These are phyloP conservation scores for Caenorhabditis zanzibari DNA, from an alignment of 2,888 invertebrate species.

Conservation along the genomic window DNA sequence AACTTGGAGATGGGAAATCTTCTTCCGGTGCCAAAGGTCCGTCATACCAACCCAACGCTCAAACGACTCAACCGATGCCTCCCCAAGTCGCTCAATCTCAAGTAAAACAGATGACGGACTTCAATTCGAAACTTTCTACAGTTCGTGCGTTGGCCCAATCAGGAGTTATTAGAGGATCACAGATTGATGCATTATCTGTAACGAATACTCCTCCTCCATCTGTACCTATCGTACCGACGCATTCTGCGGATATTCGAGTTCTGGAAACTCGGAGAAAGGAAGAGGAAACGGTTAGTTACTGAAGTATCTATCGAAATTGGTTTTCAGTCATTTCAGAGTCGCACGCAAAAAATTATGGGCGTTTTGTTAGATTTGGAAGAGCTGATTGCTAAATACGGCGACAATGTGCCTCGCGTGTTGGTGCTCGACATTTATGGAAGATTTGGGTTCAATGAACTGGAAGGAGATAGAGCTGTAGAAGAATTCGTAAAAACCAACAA, in stretches of 20 bases:
- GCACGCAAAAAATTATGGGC: neutral
- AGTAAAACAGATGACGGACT: neutral
- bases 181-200: neutral
- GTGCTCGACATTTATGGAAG: neutral
- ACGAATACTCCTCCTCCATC: neutral
- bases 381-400: neutral
- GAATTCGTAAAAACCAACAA: neutral
- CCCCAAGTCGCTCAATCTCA: too few species aligned
- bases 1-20: neutral
- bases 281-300: slow-evolving; percentile 1
- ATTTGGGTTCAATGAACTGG: slow-evolving; percentile 13
- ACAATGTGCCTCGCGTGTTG: neutral
- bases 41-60: too few species aligned
- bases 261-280: neutral
- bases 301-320: neutral
- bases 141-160: slow-evolving; percentile 13
- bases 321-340: neutral
- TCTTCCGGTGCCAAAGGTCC: too few species aligned
- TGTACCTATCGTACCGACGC: neutral
- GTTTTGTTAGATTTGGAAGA: slow-evolving; percentile 15
- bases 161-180: slow-evolving; percentile 28
- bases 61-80: too few species aligned
- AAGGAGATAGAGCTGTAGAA: slow-evolving; percentile 22
- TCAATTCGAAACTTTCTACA: slow-evolving; percentile 16
- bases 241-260: neutral